These are phyloP conservation scores for Xanthorhoe designata DNA, from an alignment of 2,888 invertebrate species.

Conservation along the genomic window DNA sequence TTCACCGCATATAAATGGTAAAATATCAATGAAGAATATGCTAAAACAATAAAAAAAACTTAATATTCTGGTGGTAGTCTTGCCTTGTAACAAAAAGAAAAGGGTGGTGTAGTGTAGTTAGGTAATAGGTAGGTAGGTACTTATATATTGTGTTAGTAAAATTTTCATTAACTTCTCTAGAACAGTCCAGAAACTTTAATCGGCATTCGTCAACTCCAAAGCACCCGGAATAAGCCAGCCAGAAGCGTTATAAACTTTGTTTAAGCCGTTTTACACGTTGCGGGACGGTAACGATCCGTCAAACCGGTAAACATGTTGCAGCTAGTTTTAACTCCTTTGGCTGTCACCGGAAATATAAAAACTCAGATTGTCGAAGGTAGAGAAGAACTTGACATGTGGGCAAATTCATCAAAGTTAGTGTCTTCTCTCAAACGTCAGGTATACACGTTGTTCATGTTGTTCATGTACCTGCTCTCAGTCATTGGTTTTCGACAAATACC, in stretches of 20 bases:
- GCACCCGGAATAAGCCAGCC: slow-evolving; percentile 29
- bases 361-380: not conserved
- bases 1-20: not conserved
- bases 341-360: not conserved
- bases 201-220: slow-evolving; percentile 24
- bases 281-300: not conserved
- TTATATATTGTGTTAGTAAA: slow-evolving; percentile 7
- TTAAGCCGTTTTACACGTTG: slow-evolving; percentile 17
- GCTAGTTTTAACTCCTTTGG: not conserved
- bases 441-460: too few relatives aligned
- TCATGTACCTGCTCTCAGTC: not conserved
- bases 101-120: too few relatives aligned
- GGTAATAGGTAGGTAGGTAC: too few relatives aligned
- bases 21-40: not conserved
- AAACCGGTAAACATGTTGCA: not conserved
- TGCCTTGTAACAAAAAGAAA: too few relatives aligned
- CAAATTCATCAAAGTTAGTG: not conserved
- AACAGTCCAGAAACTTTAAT: slow-evolving; percentile 22
- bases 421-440: not conserved
- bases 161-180: slow-evolving; percentile 3
- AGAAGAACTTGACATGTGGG: not conserved
- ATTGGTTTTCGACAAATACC: too few relatives aligned
- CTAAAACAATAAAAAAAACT: not conserved
- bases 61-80: not conserved
- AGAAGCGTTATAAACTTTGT: slow-evolving; percentile 42